Percentiles rank a stretch among this genome's conserved stretches.
Conservation (phyloP, 2,888 invertebrate genomes). For the Phaedon cochleariae region DNA sequence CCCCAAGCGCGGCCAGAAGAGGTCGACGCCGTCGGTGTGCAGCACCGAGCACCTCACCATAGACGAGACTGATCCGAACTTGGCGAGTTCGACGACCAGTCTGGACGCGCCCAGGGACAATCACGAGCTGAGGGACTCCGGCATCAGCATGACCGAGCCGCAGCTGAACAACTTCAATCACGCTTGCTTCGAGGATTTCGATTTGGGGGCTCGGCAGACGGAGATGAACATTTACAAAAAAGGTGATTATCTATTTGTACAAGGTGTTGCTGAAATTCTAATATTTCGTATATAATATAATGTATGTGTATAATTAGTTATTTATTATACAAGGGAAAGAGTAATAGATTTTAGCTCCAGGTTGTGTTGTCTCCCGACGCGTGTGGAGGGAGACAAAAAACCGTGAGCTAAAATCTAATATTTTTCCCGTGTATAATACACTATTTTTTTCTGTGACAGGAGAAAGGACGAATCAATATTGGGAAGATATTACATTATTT, state of each 20-base stretch:
- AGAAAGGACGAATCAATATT: too few relatives aligned
- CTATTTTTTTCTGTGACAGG: too few relatives aligned
- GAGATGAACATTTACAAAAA: conserved; percentile 58
- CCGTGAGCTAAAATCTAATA: too few relatives aligned
- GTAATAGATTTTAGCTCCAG: too few relatives aligned
- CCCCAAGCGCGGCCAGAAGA: conserved; percentile 61
- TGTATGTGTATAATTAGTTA: too few relatives aligned
- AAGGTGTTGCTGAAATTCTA: too few relatives aligned
- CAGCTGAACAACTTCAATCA: conserved; percentile 61
- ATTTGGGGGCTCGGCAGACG: conserved; percentile 53
- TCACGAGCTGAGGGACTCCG: conserved; percentile 67
- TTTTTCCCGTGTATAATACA: too few relatives aligned
- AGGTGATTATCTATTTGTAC: conserved; percentile 42
- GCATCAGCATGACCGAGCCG: conserved; percentile 61
- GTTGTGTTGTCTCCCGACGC: too few relatives aligned
- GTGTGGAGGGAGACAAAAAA: too few relatives aligned
- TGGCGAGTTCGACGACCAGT: conserved; percentile 50
- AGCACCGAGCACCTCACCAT: conserved; percentile 63
- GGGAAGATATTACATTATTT: too few relatives aligned
- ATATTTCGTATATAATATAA: too few relatives aligned
- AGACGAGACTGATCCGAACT: conserved; percentile 59
- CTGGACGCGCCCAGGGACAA: conserved; percentile 48
- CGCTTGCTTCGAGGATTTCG: conserved; percentile 60
- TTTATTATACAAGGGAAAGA: too few relatives aligned
- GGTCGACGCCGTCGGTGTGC: conserved; percentile 63